phyloP scores from a whole-genome alignment of 2,113 vertebrate species.

The Mixornis gularis region DNA sequence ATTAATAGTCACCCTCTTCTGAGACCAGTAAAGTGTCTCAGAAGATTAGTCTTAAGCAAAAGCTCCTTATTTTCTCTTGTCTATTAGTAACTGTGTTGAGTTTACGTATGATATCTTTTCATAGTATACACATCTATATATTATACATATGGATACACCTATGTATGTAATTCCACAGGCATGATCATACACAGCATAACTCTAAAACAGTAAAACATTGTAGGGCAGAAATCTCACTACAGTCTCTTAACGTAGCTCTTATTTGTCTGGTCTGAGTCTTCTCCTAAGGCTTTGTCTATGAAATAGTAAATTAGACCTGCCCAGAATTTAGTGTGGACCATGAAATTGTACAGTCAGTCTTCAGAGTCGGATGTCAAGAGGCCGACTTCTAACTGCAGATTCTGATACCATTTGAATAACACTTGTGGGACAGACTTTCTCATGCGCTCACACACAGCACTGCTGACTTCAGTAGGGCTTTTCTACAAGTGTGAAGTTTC shows the following conservation, averaged over 20 bases:
- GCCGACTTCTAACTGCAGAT: background rate
- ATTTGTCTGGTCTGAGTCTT: background rate
- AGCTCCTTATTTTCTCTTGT: background rate
- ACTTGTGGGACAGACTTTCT: background rate
- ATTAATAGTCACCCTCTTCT: background rate
- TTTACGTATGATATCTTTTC: background rate
- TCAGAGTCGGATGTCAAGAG: background rate
- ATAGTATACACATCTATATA: background rate
- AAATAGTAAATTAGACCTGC: background rate
- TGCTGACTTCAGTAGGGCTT: background rate
- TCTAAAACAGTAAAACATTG: background rate
- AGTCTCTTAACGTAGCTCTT: background rate
- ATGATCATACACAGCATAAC: background rate
- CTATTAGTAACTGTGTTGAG: background rate
- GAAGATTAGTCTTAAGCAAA: background rate
- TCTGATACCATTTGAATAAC: background rate
- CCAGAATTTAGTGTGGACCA: background rate
- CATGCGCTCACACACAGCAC: background rate
- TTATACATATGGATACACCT: background rate
- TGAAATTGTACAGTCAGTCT: background rate
- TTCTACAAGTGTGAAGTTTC: background rate
- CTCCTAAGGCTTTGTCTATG: background rate
- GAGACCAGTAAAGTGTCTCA: background rate
- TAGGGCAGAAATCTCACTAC: background rate
- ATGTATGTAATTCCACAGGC: background rate